phyloP scores from a whole-genome alignment of 2,888 invertebrate species.

The Scotopteryx bipunctaria region DNA sequence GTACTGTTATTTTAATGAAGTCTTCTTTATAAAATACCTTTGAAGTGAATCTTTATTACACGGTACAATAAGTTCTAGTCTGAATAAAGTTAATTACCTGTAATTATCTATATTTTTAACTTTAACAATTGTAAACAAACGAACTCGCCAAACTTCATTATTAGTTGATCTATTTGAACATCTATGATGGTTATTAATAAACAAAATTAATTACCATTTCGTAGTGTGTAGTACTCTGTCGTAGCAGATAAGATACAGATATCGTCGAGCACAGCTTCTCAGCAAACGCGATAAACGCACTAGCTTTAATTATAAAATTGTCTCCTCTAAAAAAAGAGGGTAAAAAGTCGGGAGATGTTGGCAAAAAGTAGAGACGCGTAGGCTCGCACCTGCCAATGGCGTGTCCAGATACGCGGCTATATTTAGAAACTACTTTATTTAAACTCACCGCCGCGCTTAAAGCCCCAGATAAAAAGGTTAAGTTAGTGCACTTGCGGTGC shows the following conservation, averaged over 20 bases:
- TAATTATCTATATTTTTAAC: not conserved
- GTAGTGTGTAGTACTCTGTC: slow-evolving; percentile 51
- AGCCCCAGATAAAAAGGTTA: slow-evolving; percentile 76
- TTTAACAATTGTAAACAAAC: not conserved
- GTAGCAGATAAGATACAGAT: slow-evolving; percentile 56
- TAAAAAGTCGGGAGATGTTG: slow-evolving; percentile 55
- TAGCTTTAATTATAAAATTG: slow-evolving; percentile 78
- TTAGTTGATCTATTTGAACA: not conserved
- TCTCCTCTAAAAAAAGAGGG: slow-evolving; percentile 62
- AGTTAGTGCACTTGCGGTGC: slow-evolving; percentile 70
- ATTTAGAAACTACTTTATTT: slow-evolving; percentile 83
- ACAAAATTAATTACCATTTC: slow-evolving; percentile 57
- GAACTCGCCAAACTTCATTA: not conserved
- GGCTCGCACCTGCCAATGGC: slow-evolving; percentile 79
- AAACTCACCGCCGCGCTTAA: slow-evolving; percentile 75
- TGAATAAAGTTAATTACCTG: not conserved
- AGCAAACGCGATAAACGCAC: slow-evolving; percentile 67
- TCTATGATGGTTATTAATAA: slow-evolving; percentile 36
- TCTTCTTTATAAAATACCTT: not conserved
- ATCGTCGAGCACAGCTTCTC: slow-evolving; percentile 62
- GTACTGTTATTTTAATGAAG: not conserved
- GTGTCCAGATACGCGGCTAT: slow-evolving; percentile 79
- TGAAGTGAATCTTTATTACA: not conserved
- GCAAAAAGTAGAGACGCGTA: slow-evolving; percentile 67
- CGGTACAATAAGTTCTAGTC: too few relatives aligned